Conservation (phyloP, 2,797 vertebrate genomes). For the Parauchenoglanis ngamensis region DNA sequence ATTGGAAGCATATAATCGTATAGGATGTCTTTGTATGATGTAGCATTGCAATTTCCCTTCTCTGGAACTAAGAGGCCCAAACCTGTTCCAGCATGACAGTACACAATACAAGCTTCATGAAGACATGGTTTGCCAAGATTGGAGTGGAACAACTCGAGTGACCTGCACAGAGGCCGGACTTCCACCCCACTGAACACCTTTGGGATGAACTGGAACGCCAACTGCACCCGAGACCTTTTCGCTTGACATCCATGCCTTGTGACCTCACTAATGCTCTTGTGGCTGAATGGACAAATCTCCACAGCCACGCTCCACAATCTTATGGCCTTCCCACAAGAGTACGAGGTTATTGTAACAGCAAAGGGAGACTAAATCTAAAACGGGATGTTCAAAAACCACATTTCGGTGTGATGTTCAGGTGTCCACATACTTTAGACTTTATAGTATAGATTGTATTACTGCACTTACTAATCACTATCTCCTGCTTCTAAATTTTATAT, state of each 20-base stretch:
- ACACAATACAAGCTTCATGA: neutral
- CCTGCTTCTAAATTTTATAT: neutral
- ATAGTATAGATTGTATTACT: neutral
- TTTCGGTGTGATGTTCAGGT: neutral
- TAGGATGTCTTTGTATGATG: constrained; percentile 7
- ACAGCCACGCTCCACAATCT: neutral
- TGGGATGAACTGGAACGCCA: neutral
- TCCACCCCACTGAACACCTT: neutral
- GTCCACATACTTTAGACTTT: neutral
- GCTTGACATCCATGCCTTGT: neutral
- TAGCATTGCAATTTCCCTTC: neutral
- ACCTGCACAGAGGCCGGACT: neutral
- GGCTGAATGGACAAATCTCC: neutral
- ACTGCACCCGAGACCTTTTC: neutral
- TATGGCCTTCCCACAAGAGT: neutral
- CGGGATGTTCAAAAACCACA: neutral
- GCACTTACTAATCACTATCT: neutral
- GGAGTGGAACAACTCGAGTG: neutral
- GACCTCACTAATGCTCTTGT: neutral
- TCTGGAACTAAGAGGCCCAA: no score
- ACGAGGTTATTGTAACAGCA: neutral
- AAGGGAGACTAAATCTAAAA: neutral
- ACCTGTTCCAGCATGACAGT: neutral
- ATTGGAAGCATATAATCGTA: neutral
- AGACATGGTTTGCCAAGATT: neutral